Evolutionary conservation across 2,113 vertebrate species (phyloP).

Genomic region (Nettapus auritus): DNA sequence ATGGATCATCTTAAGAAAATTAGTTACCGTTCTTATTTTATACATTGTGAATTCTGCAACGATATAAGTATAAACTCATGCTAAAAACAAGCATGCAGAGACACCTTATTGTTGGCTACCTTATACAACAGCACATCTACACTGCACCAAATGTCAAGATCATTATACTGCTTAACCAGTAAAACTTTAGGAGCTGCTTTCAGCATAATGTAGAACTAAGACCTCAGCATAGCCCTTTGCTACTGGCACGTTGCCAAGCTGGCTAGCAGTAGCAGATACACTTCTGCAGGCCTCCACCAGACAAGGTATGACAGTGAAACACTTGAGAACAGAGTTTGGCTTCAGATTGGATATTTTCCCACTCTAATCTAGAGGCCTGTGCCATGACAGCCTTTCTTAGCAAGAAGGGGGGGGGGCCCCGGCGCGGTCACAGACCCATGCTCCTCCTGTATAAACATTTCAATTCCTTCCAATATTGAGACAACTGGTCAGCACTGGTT

Average conservation of each 20-base stretch:
- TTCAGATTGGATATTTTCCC: not conserved
- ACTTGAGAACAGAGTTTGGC: not conserved
- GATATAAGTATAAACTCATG: not conserved
- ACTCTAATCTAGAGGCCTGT: fast-evolving
- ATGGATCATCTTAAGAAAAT: not conserved
- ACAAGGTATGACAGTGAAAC: not conserved
- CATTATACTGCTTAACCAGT: not conserved
- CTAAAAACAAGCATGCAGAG: not conserved
- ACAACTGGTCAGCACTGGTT: not conserved
- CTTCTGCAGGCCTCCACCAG: fast-evolving
- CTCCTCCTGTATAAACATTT: not conserved
- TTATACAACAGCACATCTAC: not conserved
- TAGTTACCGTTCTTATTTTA: not conserved
- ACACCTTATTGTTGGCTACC: not conserved
- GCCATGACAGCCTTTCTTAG: not conserved
- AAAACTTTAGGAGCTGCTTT: not conserved
- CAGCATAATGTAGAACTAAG: fast-evolving
- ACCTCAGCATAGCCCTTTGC: not conserved
- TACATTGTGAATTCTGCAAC: not conserved
- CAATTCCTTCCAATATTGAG: not conserved
- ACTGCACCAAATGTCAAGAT: not conserved
- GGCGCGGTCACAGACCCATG: not conserved
- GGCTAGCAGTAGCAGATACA: not conserved
- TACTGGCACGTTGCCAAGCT: fast-evolving
- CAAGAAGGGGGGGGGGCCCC: fast-evolving